Conservation (phyloP, 2,888 invertebrate species). For the Dorcus hopei region DNA sequence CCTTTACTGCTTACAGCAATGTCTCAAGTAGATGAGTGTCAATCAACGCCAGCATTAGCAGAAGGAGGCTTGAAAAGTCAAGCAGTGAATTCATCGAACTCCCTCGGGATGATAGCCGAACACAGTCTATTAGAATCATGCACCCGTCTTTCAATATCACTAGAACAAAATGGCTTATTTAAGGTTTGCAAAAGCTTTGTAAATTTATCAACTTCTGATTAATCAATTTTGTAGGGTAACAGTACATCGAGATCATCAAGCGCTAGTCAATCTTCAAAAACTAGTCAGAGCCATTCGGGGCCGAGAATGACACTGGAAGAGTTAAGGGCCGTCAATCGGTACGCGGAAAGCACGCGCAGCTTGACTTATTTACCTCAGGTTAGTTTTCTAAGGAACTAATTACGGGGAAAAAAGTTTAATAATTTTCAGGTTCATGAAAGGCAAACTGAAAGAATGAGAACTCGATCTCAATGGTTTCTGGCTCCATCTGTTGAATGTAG, state of each 20-base stretch:
- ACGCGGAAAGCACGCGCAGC: conserved; percentile 89
- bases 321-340: conserved; percentile 80
- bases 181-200: conserved; percentile 50
- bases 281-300: conserved; percentile 55
- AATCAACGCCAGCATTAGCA: conserved; percentile 81
- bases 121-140: conserved; percentile 83
- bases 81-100: conserved; percentile 57
- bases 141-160: conserved; percentile 80
- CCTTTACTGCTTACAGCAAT: conserved; percentile 42
- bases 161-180: conserved; percentile 78
- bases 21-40: conserved; percentile 85
- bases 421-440: conserved; percentile 82
- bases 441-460: conserved; percentile 94
- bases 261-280: conserved; percentile 66
- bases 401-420: not conserved
- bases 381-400: conserved; percentile 26
- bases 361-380: conserved; percentile 90
- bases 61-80: conserved; percentile 60
- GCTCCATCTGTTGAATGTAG: conserved; percentile 60
- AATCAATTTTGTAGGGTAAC: conserved; percentile 34
- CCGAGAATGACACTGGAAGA: conserved; percentile 80
- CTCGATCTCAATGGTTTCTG: conserved; percentile 96
- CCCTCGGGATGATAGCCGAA: conserved; percentile 81
- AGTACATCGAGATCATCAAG: conserved; percentile 71
- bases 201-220: not conserved